A percentile compares a stretch with the other conserved stretches of the same genome.
phyloP scores from a whole-genome alignment of 2,797 vertebrate genomes.

The Graptemys geographica region DNA sequence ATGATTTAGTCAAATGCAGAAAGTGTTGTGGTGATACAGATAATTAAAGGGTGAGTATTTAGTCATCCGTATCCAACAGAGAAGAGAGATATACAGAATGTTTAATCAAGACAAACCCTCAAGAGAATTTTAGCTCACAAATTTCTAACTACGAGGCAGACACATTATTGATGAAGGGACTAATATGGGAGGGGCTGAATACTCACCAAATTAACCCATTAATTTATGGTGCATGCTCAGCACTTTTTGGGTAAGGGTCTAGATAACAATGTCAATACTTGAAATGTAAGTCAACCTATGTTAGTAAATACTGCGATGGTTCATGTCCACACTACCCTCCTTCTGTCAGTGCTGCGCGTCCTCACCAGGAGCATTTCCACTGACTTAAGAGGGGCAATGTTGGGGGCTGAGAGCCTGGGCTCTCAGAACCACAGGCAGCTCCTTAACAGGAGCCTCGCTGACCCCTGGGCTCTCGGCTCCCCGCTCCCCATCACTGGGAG shows the following conservation, averaged over 20 bases:
- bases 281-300: too few relatives aligned
- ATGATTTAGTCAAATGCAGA: not conserved
- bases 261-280: not conserved
- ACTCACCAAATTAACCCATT: not conserved
- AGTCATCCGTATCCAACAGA: not conserved
- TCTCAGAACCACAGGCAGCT: too few relatives aligned
- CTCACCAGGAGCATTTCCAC: too few relatives aligned
- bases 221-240: not conserved
- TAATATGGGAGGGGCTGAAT: not conserved
- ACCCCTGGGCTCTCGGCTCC: too few relatives aligned
- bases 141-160: not conserved
- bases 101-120: not conserved
- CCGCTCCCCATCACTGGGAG: too few relatives aligned
- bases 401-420: too few relatives aligned
- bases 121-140: not conserved
- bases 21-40: not conserved
- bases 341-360: too few relatives aligned
- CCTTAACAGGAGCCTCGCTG: too few relatives aligned
- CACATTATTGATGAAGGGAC: not conserved
- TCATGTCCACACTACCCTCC: too few relatives aligned
- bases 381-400: too few relatives aligned
- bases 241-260: not conserved
- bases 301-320: too few relatives aligned
- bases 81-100: not conserved
- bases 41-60: not conserved